Percentiles rank a stretch among this genome's conserved stretches.
Evolutionary conservation across 2,888 invertebrate genomes (phyloP).

Genomic region (Standfussiana lucernea): DNA sequence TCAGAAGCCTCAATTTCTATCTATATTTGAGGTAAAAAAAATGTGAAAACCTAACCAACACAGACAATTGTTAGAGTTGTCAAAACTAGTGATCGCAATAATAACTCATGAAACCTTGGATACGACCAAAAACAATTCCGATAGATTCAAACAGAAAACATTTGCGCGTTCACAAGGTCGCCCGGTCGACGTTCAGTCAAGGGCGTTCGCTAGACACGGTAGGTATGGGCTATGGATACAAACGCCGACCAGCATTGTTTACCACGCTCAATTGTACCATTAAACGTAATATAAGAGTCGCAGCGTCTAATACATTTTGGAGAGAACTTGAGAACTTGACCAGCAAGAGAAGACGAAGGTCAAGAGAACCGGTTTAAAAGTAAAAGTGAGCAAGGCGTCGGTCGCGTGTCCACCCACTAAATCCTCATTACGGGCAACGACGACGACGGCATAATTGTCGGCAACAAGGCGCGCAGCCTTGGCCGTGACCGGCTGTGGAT

Average conservation of each 20-base stretch:
- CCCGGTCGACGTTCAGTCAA: conserved; percentile 88
- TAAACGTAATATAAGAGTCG: conserved; percentile 47
- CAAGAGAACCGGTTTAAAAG: conserved; percentile 87
- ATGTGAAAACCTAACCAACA: conserved; percentile 38
- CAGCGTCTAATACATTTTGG: conserved; percentile 58
- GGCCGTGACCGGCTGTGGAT: conserved; percentile 89
- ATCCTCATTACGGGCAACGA: conserved; percentile 87
- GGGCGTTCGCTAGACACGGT: conserved; percentile 87
- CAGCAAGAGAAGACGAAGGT: conserved; percentile 79
- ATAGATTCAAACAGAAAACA: conserved; percentile 85
- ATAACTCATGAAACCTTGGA: conserved; percentile 67
- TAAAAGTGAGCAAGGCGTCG: conserved; percentile 85
- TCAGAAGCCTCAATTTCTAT: background rate
- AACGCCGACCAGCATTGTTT: conserved; percentile 76
- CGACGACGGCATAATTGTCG: conserved; percentile 86
- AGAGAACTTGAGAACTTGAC: conserved; percentile 56
- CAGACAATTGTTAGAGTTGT: conserved; percentile 46
- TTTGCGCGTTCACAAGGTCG: conserved; percentile 87
- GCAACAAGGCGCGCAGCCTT: conserved; percentile 87
- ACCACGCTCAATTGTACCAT: conserved; percentile 66
- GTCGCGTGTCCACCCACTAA: conserved; percentile 89
- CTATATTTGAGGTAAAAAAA: conserved; percentile 7
- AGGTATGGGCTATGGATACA: conserved; percentile 74
- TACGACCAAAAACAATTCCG: conserved; percentile 80
- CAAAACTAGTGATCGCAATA: conserved; percentile 62